Conservation (phyloP, 2,888 invertebrate species). For the Cepaea hortensis region DNA sequence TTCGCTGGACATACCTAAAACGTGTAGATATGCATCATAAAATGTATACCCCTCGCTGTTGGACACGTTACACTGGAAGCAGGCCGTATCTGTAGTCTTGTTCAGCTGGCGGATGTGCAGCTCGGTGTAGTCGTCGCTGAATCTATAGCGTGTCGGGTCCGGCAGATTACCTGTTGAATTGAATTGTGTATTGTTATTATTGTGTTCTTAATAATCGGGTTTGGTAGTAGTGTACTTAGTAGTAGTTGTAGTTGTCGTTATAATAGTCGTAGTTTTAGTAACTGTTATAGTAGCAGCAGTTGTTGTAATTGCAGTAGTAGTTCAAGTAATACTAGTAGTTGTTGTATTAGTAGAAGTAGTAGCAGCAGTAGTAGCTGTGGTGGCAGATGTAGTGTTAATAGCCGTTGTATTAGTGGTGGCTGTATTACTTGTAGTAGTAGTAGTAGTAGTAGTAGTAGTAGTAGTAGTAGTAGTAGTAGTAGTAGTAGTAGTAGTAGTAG, state of each 20-base stretch:
- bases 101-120: slow-evolving; percentile 9
- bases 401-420: slow-evolving; percentile 33
- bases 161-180: slow-evolving; percentile 21
- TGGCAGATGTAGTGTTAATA: slow-evolving; percentile 32
- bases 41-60: slow-evolving; percentile 40
- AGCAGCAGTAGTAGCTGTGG: slow-evolving; percentile 31
- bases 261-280: not conserved
- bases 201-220: not conserved
- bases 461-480: slow-evolving; percentile 30
- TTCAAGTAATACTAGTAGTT: slow-evolving; percentile 31
- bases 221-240: too few species aligned
- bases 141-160: not conserved
- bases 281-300: too few species aligned
- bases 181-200: not conserved
- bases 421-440: slow-evolving; percentile 1
- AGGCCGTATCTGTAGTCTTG: slow-evolving; percentile 26
- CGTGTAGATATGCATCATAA: slow-evolving; percentile 19
- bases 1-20: slow-evolving; percentile 16
- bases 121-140: slow-evolving; percentile 12
- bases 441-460: slow-evolving; percentile 37
- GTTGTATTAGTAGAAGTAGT: slow-evolving; percentile 38
- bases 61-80: slow-evolving; percentile 40
- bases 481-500: slow-evolving; percentile 34
- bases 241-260: too few species aligned
- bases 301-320: not conserved